Conservation (phyloP, 2,888 invertebrate genomes). For the Pachliopta kotzebuea region DNA sequence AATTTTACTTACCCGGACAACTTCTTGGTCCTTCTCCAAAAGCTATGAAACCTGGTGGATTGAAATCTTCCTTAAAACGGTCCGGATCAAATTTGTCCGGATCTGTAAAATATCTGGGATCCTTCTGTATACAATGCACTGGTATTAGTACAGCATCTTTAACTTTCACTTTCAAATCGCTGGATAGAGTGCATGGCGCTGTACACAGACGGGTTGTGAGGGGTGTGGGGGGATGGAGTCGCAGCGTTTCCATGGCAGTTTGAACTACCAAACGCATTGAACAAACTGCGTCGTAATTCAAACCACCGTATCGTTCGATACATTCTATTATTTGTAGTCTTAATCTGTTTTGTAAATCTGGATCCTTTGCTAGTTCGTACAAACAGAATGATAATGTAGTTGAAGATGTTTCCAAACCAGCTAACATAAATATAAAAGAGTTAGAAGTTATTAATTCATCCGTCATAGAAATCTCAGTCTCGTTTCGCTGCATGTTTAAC, state of each 20-base stretch:
- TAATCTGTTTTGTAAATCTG: slow-evolving; percentile 57
- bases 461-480: slow-evolving; percentile 61
- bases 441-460: slow-evolving; percentile 73
- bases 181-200: slow-evolving; percentile 54
- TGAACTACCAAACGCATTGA: slow-evolving; percentile 61
- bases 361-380: slow-evolving; percentile 66
- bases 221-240: slow-evolving; percentile 70
- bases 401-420: slow-evolving; percentile 71
- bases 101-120: slow-evolving; percentile 59
- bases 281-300: slow-evolving; percentile 65
- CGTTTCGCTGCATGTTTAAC: slow-evolving; percentile 67
- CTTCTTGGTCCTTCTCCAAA: slow-evolving; percentile 72
- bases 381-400: slow-evolving; percentile 71
- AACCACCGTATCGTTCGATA: slow-evolving; percentile 48
- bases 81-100: slow-evolving; percentile 69
- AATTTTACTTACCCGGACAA: slow-evolving; percentile 62
- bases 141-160: slow-evolving; percentile 66
- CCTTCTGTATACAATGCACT: slow-evolving; percentile 65
- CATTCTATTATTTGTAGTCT: slow-evolving; percentile 61
- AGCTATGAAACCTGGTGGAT: slow-evolving; percentile 63
- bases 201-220: slow-evolving; percentile 70
- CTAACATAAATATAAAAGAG: slow-evolving; percentile 75
- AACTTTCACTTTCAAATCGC: slow-evolving; percentile 52
- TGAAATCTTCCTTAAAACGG: slow-evolving; percentile 56
- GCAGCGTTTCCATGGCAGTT: slow-evolving; percentile 59